Conservation (phyloP, 2,113 vertebrate species). For the Melanerpes formicivorus region DNA sequence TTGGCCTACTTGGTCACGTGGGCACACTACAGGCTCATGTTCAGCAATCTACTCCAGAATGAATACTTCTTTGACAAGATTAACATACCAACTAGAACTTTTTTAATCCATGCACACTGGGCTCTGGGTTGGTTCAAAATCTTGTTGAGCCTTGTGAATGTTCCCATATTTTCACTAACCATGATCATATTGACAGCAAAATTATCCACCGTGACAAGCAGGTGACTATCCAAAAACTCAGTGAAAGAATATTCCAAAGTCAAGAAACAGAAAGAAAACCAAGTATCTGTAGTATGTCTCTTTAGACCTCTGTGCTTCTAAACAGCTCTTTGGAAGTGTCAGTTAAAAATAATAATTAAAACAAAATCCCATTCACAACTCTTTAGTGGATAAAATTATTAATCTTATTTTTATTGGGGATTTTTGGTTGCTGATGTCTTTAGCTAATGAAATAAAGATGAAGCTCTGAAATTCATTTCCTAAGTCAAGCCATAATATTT, state of each 20-base stretch:
- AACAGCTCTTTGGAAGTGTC: background rate
- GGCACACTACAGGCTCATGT: too few species aligned
- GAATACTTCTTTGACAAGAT: background rate
- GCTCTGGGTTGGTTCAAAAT: conserved; percentile 14
- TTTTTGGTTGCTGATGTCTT: background rate
- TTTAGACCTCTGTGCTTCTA: background rate
- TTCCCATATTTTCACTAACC: conserved; percentile 53
- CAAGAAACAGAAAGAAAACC: background rate
- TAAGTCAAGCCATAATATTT: background rate
- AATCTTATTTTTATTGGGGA: background rate
- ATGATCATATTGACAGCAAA: background rate
- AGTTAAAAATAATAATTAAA: conserved; percentile 28
- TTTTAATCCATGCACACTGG: background rate
- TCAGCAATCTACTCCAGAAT: background rate
- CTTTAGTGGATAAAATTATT: background rate
- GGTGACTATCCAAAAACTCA: background rate
- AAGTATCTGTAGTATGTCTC: background rate
- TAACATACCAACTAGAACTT: background rate
- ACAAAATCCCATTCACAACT: background rate
- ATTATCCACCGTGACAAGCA: background rate
- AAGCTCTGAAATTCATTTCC: conserved; percentile 42
- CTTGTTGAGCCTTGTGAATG: background rate
- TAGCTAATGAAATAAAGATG: conserved; percentile 39
- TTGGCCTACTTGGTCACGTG: too few species aligned
- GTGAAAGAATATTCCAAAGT: background rate